phyloP scores from a whole-genome alignment of 1,140 invertebrate species.

The Heliconius melpomene region DNA sequence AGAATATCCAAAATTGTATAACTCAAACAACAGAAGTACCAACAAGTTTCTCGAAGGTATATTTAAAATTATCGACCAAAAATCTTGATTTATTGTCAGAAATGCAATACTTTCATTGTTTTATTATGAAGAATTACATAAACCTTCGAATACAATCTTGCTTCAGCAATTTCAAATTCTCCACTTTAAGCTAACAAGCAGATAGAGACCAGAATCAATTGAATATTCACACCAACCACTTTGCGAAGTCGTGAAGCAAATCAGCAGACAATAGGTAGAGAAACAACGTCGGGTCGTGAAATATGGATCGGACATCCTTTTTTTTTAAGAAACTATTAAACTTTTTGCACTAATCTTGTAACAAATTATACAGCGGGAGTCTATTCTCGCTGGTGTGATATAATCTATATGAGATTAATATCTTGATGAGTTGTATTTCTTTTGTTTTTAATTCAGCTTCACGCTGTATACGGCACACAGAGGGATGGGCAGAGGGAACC shows the following conservation, averaged over 20 bases:
- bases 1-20: too few species aligned
- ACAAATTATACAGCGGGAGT: neutral
- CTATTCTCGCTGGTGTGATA: neutral
- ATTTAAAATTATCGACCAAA: neutral
- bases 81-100: neutral
- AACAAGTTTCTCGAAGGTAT: neutral
- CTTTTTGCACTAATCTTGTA: constrained; percentile 4
- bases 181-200: neutral
- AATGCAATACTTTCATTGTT: neutral
- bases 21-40: neutral
- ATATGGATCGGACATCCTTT: constrained; percentile 26
- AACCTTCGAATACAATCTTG: neutral
- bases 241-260: constrained; percentile 22
- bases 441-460: too few species aligned
- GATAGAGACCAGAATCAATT: constrained; percentile 27
- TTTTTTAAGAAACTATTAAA: neutral
- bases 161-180: neutral
- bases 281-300: constrained; percentile 14
- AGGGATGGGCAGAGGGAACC: too few species aligned
- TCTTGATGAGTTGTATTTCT: neutral
- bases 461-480: too few species aligned
- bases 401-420: neutral
- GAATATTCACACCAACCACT: constrained; percentile 3
- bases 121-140: neutral
- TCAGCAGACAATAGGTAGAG: constrained; percentile 4